Conservation (phyloP, 2,888 invertebrate species). For the Encarsia formosa region DNA sequence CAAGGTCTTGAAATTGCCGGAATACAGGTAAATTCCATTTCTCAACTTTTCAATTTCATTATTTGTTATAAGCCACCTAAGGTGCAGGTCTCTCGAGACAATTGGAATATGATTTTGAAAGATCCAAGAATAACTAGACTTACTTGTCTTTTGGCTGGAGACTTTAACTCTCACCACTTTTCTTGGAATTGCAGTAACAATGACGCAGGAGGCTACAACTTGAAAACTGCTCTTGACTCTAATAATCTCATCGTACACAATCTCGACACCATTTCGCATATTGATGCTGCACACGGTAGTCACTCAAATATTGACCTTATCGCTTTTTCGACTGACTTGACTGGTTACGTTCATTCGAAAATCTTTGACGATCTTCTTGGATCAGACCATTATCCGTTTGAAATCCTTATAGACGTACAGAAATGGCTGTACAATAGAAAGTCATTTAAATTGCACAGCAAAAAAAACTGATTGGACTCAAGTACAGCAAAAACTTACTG, state of each 20-base stretch:
- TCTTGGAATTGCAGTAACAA: neutral
- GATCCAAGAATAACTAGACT: neutral
- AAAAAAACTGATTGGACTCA: neutral
- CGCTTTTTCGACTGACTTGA: neutral
- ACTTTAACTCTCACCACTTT: too few relatives aligned
- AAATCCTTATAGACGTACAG: neutral
- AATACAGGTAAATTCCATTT: neutral
- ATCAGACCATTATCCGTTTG: neutral
- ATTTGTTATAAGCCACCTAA: neutral
- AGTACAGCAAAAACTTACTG: neutral
- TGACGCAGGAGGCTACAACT: neutral
- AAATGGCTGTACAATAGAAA: neutral
- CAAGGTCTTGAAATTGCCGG: neutral
- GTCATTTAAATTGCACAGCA: neutral
- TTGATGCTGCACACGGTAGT: neutral
- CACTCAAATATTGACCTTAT: neutral
- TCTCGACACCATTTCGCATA: neutral
- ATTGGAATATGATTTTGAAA: neutral
- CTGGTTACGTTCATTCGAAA: neutral
- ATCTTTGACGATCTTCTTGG: neutral
- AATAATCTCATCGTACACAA: neutral
- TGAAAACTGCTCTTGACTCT: neutral
- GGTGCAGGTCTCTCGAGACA: neutral
- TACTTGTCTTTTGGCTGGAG: neutral
- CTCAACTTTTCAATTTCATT: neutral